phyloP scores from a whole-genome alignment of 1,140 invertebrate genomes.

The Camponotus pennsylvanicus region DNA sequence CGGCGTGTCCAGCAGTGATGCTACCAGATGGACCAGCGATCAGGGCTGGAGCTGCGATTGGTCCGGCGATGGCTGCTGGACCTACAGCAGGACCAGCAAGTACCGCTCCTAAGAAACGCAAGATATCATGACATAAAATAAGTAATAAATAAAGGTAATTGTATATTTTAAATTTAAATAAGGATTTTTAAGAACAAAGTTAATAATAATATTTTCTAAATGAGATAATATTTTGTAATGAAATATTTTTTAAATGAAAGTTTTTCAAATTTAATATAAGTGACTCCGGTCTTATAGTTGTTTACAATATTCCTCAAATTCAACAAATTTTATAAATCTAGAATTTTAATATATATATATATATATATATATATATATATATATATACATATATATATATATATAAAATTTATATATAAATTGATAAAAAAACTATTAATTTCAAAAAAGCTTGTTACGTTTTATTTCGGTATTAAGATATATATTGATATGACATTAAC shows the following conservation, averaged over 20 bases:
- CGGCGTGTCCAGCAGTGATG: slow-evolving; percentile 79
- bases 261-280: neutral
- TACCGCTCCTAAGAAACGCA: slow-evolving; percentile 74
- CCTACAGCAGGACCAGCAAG: slow-evolving; percentile 80
- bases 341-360: too few relatives aligned
- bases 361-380: too few relatives aligned
- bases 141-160: neutral
- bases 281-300: neutral
- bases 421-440: neutral
- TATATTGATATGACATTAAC: neutral
- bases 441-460: neutral
- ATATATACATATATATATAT: too few relatives aligned
- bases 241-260: neutral
- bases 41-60: slow-evolving; percentile 80
- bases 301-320: neutral
- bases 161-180: neutral
- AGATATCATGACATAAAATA: neutral
- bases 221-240: too few relatives aligned
- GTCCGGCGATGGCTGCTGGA: slow-evolving; percentile 81
- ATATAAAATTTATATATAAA: too few relatives aligned
- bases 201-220: too few relatives aligned
- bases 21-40: slow-evolving; percentile 84
- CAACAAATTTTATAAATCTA: too few relatives aligned
- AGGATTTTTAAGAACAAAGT: neutral
- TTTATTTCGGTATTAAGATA: neutral